Base-by-base conservation (phyloP, 2,888 invertebrate genomes). In the Mallateleia sp. region DNA sequence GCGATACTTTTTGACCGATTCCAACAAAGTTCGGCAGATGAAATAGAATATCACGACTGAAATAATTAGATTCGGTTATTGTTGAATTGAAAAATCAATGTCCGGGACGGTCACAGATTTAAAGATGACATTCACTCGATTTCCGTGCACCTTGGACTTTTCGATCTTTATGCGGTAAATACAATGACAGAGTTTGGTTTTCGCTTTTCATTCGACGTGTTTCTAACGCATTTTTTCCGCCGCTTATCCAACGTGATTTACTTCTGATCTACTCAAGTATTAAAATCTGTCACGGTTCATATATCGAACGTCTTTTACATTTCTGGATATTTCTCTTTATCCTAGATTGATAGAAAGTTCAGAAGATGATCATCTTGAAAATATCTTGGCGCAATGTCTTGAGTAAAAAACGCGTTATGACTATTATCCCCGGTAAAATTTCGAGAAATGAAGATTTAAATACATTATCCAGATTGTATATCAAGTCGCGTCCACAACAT, bases 71-170 rank as follows among this genome's bases (percentile, higher is more conserved):
- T 92, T 92, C 94, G 94, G 93, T 93, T 89, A 81, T 67, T 80
- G 84, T 83, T 91, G 90, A 92, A 92, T 89, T 85, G 86, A 75
- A 80, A 84, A 83, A 89, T 89, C 91, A 91, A 94, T 92, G 89
- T 84, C 93, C 93, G 92, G 92, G 92, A 93, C 92, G 93, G 94
- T 94, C 94, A 94, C 94, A 94, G 92, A 90, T 92, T 91, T 93
- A 75, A 89, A 91, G 93, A 93, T 91, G 90, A 88, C 90, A 94
- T 94, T 94, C 93, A 94, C 52, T 69, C 92, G 92, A 94, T 94
- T 94, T 94, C 92, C 94, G 92, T 92, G 93, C 93, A 93, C 91
- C 94, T 94, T 93, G 91, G 93, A 89, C 90, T 93, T 93, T 91
- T 90, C 92, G 92, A 94, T 93, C 93, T 92, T 88, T 82, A 89